Percentiles rank a stretch among this genome's conserved stretches.
phyloP scores from a whole-genome alignment of 2,113 vertebrate genomes.

The Jaculus jaculus region DNA sequence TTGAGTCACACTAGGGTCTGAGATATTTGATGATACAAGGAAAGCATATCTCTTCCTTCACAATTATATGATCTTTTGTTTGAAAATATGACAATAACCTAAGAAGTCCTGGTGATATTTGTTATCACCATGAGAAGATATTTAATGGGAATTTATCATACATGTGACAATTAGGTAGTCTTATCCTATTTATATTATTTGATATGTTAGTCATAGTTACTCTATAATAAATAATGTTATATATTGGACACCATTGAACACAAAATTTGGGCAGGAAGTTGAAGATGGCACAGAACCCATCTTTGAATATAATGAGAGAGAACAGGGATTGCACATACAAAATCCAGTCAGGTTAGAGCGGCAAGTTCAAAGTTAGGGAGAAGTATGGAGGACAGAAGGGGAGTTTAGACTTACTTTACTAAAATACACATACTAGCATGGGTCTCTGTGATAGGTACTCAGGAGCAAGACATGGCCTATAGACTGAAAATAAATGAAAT shows the following conservation, averaged over 20 bases:
- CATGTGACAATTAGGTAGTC: neutral
- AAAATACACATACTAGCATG: accelerated
- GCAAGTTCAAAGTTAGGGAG: neutral
- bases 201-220: neutral
- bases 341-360: neutral
- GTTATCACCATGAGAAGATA: neutral
- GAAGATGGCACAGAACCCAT: accelerated
- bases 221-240: neutral
- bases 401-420: neutral
- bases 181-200: neutral
- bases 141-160: neutral
- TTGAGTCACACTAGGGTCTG: neutral
- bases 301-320: neutral
- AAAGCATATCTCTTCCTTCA: neutral
- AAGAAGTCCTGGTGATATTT: neutral
- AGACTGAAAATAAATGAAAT: neutral
- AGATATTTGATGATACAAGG: neutral
- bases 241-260: neutral
- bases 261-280: neutral
- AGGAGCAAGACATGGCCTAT: neutral
- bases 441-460: accelerated
- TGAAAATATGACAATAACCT: neutral
- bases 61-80: neutral
- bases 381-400: neutral
- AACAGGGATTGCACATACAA: neutral